Percentiles rank a stretch among this genome's conserved stretches.
These are phyloP conservation scores for Micrasema longulum DNA, from an alignment of 1,140 invertebrate species.

Conservation along the genomic window DNA sequence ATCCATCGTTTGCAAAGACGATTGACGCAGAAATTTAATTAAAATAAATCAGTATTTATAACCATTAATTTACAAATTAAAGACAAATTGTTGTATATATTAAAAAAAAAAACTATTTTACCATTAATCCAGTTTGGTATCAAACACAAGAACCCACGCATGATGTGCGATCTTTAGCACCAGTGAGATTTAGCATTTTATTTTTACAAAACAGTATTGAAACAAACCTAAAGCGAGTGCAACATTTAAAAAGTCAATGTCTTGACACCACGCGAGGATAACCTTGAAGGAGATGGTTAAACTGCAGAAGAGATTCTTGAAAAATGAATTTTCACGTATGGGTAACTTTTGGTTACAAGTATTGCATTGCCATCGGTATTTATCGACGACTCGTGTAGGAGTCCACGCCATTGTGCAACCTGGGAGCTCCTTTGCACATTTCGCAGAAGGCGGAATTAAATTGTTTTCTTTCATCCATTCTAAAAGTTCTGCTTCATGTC, in stretches of 20 bases:
- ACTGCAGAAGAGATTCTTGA: constrained; percentile 50
- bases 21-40: no score
- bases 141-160: no score
- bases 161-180: no score
- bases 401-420: constrained; percentile 42
- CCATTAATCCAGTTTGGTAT: no score
- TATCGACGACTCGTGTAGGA: constrained; percentile 48
- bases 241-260: constrained; percentile 45
- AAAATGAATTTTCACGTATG: constrained; percentile 51
- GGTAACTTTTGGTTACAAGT: constrained; percentile 47
- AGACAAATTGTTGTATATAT: no score
- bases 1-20: no score
- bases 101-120: no score
- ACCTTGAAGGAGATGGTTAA: constrained; percentile 48
- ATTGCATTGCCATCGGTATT: constrained; percentile 52
- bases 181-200: no score
- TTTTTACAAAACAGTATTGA: no score
- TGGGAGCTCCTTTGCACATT: constrained; percentile 41
- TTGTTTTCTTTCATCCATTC: constrained; percentile 52
- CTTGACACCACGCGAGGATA: constrained; percentile 51
- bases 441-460: constrained; percentile 32
- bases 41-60: no score
- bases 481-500: constrained; percentile 41
- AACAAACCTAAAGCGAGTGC: constrained; percentile 47
- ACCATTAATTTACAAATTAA: no score